phyloP scores from a whole-genome alignment of 2,113 vertebrate genomes.

The Aspiorhynchus laticeps region DNA sequence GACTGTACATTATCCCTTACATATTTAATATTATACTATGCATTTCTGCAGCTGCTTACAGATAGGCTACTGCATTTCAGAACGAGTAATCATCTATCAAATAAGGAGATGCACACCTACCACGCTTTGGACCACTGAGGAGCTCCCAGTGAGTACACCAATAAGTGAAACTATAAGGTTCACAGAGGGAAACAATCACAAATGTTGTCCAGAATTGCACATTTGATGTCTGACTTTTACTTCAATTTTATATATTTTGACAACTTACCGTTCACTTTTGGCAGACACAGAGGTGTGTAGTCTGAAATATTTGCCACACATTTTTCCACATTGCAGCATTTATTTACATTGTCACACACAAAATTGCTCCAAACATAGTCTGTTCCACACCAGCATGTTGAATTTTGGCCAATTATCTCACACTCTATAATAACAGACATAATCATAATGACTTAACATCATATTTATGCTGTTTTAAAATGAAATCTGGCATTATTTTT shows the following conservation, averaged over 20 bases:
- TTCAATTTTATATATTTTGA: neutral
- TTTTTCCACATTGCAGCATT: slow-evolving; percentile 57
- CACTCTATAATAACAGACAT: slow-evolving; percentile 62
- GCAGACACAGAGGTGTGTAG: slow-evolving; percentile 61
- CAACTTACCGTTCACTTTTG: slow-evolving; percentile 58
- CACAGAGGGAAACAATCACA: neutral
- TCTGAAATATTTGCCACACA: slow-evolving; percentile 58
- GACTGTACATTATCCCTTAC: neutral
- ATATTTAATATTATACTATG: neutral
- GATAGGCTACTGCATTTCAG: neutral
- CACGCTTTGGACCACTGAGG: accelerated
- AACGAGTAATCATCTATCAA: neutral
- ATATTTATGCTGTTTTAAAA: neutral
- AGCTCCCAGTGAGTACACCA: neutral
- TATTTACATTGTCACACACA: slow-evolving; percentile 53
- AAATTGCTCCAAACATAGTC: slow-evolving; percentile 66
- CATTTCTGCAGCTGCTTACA: neutral
- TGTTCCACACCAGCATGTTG: slow-evolving; percentile 59
- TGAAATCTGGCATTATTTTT: neutral
- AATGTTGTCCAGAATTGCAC: neutral
- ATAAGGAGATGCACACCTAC: neutral
- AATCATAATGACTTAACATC: neutral
- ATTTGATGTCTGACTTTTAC: neutral
- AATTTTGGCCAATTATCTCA: slow-evolving; percentile 37
- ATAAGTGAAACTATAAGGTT: slow-evolving; percentile 40